Evolutionary conservation across 1,140 invertebrate species (phyloP).

Genomic region (Lanistes nyassanus): DNA sequence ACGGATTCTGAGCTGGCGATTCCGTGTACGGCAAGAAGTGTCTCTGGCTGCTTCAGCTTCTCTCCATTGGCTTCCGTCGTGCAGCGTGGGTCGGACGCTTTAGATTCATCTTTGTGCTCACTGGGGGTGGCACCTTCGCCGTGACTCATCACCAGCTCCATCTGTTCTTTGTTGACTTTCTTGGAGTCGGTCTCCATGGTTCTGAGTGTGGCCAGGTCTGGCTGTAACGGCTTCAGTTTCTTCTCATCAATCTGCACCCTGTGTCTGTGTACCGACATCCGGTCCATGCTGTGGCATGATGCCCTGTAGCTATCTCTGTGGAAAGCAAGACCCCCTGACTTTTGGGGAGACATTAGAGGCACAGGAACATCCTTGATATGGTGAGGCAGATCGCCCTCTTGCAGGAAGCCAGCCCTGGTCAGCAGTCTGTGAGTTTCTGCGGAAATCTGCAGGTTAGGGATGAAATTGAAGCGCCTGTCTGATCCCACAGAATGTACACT

Average conservation of each 20-base stretch:
- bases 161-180: not conserved
- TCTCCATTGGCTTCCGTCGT: not conserved
- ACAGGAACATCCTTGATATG: slow-evolving; percentile 27
- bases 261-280: not conserved
- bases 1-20: too few relatives aligned
- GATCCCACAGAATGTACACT: slow-evolving; percentile 42
- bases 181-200: not conserved
- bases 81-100: not conserved
- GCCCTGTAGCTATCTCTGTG: not conserved
- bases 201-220: not conserved
- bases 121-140: too few relatives aligned
- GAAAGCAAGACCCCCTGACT: not conserved
- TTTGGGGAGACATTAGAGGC: slow-evolving; percentile 33
- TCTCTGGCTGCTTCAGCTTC: too few relatives aligned
- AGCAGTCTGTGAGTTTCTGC: slow-evolving; percentile 57
- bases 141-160: not conserved
- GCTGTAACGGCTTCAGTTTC: not conserved
- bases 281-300: slow-evolving; percentile 22
- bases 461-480: slow-evolving; percentile 42
- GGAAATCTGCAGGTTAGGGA: slow-evolving; percentile 57
- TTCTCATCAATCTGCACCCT: slow-evolving; percentile 16
- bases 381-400: not conserved
- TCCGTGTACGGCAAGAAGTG: too few relatives aligned
- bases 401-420: slow-evolving; percentile 53
- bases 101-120: not conserved